Percentiles rank a stretch among this genome's conserved stretches.
Evolutionary conservation across 2,113 vertebrate genomes (phyloP).

Genomic region (Cettia cetti): DNA sequence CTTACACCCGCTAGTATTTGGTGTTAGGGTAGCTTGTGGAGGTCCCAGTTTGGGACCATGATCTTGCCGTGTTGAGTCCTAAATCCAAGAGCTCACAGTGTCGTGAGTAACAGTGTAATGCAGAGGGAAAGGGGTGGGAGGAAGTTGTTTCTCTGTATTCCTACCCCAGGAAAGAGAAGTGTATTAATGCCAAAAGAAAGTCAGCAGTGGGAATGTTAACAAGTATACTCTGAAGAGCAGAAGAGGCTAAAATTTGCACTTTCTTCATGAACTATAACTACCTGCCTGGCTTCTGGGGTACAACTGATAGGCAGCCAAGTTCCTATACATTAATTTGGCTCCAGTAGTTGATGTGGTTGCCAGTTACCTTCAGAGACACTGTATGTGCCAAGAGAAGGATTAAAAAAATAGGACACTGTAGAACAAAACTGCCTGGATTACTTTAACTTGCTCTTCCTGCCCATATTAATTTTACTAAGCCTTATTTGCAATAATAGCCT

Average conservation of each 20-base stretch:
- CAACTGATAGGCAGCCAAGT: neutral
- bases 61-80: neutral
- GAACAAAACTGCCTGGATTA: neutral
- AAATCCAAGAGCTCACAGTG: neutral
- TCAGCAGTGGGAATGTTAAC: neutral
- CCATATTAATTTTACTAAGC: neutral
- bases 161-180: neutral
- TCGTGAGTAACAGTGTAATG: rapidly evolving
- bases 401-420: neutral
- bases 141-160: neutral
- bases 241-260: neutral
- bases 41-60: too few species aligned
- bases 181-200: neutral
- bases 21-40: neutral
- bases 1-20: rapidly evolving
- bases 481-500: neutral
- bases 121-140: neutral
- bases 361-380: neutral
- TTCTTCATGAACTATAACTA: neutral
- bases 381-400: neutral
- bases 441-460: neutral
- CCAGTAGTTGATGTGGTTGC: neutral
- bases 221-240: neutral
- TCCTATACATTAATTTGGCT: neutral
- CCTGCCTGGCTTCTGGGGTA: neutral